Evolutionary conservation across 2,113 vertebrate species (phyloP).

Genomic region (Pomatostomus ruficeps): DNA sequence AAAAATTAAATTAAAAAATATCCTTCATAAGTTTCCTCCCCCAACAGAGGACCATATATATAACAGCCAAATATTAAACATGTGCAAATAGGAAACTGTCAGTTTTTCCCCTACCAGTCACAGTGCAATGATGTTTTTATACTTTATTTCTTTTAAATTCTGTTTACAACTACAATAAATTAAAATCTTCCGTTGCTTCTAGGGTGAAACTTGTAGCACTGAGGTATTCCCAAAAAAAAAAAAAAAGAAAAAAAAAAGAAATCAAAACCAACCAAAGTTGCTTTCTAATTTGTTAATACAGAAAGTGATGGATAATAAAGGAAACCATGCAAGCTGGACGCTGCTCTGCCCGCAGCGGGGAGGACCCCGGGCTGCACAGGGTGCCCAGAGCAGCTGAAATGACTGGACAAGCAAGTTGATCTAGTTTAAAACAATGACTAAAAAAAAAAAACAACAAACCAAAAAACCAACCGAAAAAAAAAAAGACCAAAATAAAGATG

Average conservation of each 20-base stretch:
- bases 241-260: not conserved
- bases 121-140: conserved; percentile 94
- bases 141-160: conserved; percentile 79
- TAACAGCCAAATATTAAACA: conserved; percentile 91
- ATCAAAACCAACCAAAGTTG: conserved; percentile 53
- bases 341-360: not conserved
- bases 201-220: conserved; percentile 89
- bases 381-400: conserved; percentile 75
- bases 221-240: conserved; percentile 92
- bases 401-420: conserved; percentile 80
- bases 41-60: conserved; percentile 86
- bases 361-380: too few species aligned
- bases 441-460: not conserved
- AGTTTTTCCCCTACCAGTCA: conserved; percentile 94
- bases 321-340: conserved; percentile 23
- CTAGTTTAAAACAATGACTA: conserved; percentile 72
- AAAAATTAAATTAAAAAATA: conserved; percentile 86
- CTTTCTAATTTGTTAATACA: conserved; percentile 81
- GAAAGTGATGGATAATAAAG: conserved; percentile 71
- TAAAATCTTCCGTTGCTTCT: conserved; percentile 87
- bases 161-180: conserved; percentile 91
- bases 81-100: conserved; percentile 98
- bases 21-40: conserved; percentile 90
- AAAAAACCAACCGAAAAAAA: not conserved
- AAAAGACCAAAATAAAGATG: conserved; percentile 61